Percentiles rank a stretch among this genome's conserved stretches.
Conservation (phyloP, 1,140 invertebrate genomes). For the Lepidostoma basale region DNA sequence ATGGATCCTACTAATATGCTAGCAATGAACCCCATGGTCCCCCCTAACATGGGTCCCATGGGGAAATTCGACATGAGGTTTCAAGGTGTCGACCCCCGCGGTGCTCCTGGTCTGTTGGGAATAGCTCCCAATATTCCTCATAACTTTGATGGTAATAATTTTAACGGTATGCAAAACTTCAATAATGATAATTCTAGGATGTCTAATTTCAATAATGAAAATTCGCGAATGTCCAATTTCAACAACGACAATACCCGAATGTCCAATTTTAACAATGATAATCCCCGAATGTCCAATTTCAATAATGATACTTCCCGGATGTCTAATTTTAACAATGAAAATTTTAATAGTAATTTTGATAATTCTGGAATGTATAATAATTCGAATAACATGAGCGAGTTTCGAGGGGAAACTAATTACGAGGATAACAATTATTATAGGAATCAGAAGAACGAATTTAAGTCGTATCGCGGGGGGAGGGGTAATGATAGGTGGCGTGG, state of each 20-base stretch:
- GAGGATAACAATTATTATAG: slow-evolving; percentile 56
- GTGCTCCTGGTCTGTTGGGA: slow-evolving; percentile 55
- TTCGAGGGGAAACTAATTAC: slow-evolving; percentile 55
- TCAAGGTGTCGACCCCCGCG: slow-evolving; percentile 51
- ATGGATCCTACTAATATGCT: slow-evolving; percentile 49
- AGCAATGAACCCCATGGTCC: slow-evolving; percentile 56
- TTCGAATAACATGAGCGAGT: slow-evolving; percentile 54
- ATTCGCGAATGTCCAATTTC: slow-evolving; percentile 45
- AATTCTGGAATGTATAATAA: slow-evolving; percentile 23
- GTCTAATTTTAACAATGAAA: slow-evolving; percentile 36
- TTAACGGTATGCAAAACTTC: slow-evolving; percentile 48
- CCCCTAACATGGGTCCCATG: slow-evolving; percentile 53
- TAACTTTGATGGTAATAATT: slow-evolving; percentile 53
- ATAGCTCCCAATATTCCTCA: slow-evolving; percentile 59
- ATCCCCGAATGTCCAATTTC: slow-evolving; percentile 48
- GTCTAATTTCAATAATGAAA: slow-evolving; percentile 39
- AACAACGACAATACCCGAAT: slow-evolving; percentile 22
- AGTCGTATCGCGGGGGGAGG: slow-evolving; percentile 51
- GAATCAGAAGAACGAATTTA: slow-evolving; percentile 53
- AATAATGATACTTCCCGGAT: slow-evolving; percentile 49
- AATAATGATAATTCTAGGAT: slow-evolving; percentile 44
- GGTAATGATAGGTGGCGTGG: slow-evolving; percentile 54
- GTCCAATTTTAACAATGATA: slow-evolving; percentile 53
- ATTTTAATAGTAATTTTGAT: slow-evolving; percentile 44
- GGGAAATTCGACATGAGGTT: slow-evolving; percentile 54